Evolutionary conservation across 2,888 invertebrate genomes (phyloP).

Genomic region (Acholoe squamosa): DNA sequence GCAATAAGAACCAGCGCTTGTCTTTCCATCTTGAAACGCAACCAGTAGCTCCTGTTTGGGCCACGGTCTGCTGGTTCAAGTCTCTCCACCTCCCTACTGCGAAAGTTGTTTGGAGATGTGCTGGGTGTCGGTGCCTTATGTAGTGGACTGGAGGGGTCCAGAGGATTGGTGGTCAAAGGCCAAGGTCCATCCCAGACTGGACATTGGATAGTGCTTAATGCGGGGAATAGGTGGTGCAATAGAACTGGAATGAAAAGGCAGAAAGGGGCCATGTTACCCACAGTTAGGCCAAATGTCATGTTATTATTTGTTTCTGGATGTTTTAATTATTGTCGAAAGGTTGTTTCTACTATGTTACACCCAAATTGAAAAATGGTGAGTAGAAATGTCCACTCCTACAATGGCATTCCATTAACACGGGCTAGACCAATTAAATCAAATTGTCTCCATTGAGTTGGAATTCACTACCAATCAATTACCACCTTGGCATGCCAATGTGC

Average conservation of each 20-base stretch:
- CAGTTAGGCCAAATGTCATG: background rate
- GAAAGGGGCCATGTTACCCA: background rate
- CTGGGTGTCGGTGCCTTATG: background rate
- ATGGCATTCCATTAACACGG: no score
- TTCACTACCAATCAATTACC: no score
- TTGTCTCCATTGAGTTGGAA: no score
- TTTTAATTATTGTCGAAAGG: no score
- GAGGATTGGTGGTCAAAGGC: background rate
- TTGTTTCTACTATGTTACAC: no score
- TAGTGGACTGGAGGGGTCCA: background rate
- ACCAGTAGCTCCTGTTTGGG: constrained; percentile 35
- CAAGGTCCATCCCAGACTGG: background rate
- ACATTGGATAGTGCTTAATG: background rate
- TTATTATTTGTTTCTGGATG: no score
- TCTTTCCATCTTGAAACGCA: constrained; percentile 48
- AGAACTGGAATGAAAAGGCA: background rate
- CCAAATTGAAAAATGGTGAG: no score
- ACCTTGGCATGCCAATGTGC: no score
- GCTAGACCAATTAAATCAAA: no score
- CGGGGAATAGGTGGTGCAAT: background rate
- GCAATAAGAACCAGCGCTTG: constrained; percentile 44
- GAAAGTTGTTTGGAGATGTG: background rate
- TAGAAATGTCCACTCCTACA: no score
- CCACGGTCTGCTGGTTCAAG: constrained; percentile 52
- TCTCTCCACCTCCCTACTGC: background rate